Evolutionary conservation across 1,140 invertebrate genomes (phyloP), one percentile per base, ranked within the genome.

Genomic region (Argopecten irradians): DNA sequence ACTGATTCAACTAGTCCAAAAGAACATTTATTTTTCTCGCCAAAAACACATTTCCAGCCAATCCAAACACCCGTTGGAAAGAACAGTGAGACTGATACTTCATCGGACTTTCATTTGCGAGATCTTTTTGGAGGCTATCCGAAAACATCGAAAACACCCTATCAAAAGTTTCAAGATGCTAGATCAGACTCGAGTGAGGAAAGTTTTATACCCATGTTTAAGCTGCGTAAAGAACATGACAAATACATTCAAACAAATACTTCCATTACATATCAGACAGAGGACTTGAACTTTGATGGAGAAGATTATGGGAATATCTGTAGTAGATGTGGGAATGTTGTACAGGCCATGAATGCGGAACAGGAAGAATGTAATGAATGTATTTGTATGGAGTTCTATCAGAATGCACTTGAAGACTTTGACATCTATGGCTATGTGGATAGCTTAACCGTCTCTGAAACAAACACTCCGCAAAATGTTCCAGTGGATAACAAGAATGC

Each of bases 21-120:
- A 85, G 93, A 93, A 87, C 92, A 92, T 85, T 84, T 93, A 32
- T 93, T 91, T 46, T 92, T 93, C 46, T 93, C 93, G n/a, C 90
- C 91, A 34, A 92, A 93, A 43, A 93, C 93, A 14, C 93, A 93
- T 85, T 93, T 93, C 87, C 89, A 92, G 82, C 93, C 93, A 14
- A 93, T 93, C 34, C 89, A 91, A 43, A 92, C 92, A 13, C 91
- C 92, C n/a, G 91, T 89, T 35, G 88, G 87, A 85, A 88, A 41
- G 86, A 87, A 35, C 82, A 86, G 19, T 43, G 88, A 35, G 88
- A 86, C 34, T 82, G 83, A 89, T 87, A 85, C 88, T 34, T 84
- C 88, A 22, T 86, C 71, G 14, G 90, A 89, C 35, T 86, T 87
- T 34, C 84, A 90, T 82, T 41, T 89, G 16, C 87, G 82, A 39